Evolutionary conservation across 2,888 invertebrate genomes (phyloP), one percentile per base, ranked within the genome.

Genomic region (Maniola hyperantus): DNA sequence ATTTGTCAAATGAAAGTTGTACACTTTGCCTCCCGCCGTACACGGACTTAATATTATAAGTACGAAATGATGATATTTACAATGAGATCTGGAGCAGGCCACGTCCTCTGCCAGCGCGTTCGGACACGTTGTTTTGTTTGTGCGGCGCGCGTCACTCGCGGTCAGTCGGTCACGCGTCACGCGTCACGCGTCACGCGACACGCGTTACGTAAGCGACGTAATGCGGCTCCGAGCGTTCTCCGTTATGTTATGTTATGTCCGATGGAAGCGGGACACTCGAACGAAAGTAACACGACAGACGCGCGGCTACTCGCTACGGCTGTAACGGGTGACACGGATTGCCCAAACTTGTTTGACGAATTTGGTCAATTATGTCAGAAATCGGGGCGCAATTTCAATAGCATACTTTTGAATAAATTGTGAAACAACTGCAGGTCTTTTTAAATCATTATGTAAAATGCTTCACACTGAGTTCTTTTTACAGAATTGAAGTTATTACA

Each of bases 211-310:
- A 68, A 73, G 26, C 42, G 65, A 42, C 1, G 36, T 50, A 50
- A 55, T n/a, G n/a, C n/a, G n/a, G n/a, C n/a, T n/a, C 39, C 20
- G 20, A 8, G 4, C 20, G 20, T 20, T 20, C 26, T 50, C 57
- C 46, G n/a, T n/a, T n/a, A n/a, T n/a, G n/a, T n/a, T n/a, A n/a
- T n/a, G 55, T 54, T 55, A 63, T 55, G 63, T 67, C 59, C 60
- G 61, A 60, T 20, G 60, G 66, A 63, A 66, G 60, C 60, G 73
- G 71, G 66, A 70, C 69, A 64, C 71, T 69, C 61, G 71, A 73
- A 71, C n/a, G n/a, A n/a, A n/a, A n/a, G n/a, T n/a, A n/a, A 70
- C 48, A 71, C 71, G 71, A 70, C 71, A 59, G n/a, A n/a, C n/a
- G n/a, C n/a, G n/a, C n/a, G n/a, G n/a, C n/a, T n/a, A n/a, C n/a